phyloP scores from a whole-genome alignment of 2,113 vertebrate genomes.

The Paramisgurnus dabryanus region DNA sequence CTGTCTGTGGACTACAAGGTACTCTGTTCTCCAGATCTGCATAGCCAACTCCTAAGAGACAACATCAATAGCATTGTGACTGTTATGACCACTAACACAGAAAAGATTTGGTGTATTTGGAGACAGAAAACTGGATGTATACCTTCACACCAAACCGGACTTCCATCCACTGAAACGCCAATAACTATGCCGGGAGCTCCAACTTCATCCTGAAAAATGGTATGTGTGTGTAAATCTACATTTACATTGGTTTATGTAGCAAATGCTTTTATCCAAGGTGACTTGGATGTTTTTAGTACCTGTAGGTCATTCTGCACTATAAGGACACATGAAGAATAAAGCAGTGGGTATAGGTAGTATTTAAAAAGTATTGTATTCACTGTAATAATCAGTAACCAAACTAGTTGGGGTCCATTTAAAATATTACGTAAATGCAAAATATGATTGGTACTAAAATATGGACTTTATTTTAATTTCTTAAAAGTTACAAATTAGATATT shows the following conservation, averaged over 20 bases:
- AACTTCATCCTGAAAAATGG: constrained; percentile 81
- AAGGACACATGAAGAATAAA: neutral
- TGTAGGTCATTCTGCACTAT: neutral
- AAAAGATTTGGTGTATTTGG: neutral
- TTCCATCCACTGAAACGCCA: constrained; percentile 92
- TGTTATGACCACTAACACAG: neutral
- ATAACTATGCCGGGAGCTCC: constrained; percentile 90
- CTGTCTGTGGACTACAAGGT: constrained; percentile 81
- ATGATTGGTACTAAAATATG: too few species aligned
- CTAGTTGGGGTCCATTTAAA: too few species aligned
- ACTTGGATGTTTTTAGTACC: too few species aligned
- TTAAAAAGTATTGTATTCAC: too few species aligned
- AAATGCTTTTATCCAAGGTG: too few species aligned
- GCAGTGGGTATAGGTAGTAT: too few species aligned
- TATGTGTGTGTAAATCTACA: neutral
- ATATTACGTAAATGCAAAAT: too few species aligned
- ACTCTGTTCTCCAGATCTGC: constrained; percentile 94
- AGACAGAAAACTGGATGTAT: neutral
- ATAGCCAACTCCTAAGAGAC: constrained; percentile 84
- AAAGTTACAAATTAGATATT: too few species aligned
- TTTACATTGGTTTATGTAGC: too few species aligned
- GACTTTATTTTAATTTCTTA: too few species aligned
- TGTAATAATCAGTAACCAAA: too few species aligned
- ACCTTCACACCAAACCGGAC: constrained; percentile 89
- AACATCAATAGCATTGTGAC: neutral